Evolutionary conservation across 2,797 vertebrate species (phyloP).

Genomic region (Anas flavirostris): DNA sequence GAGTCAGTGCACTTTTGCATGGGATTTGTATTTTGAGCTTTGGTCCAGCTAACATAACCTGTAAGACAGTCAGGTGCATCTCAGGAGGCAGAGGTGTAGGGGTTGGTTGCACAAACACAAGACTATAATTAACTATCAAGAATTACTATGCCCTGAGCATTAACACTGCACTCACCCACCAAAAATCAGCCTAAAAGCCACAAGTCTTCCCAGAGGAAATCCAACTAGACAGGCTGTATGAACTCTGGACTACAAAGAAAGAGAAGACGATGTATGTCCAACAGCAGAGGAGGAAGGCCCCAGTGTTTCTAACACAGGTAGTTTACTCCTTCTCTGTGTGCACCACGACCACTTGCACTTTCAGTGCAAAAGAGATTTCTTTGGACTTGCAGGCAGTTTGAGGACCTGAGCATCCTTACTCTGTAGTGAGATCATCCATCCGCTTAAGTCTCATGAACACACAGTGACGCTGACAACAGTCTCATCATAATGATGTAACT

Average conservation of each 20-base stretch:
- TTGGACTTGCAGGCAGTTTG: not conserved
- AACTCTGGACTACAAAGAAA: not conserved
- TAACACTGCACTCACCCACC: not conserved
- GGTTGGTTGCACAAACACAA: not conserved
- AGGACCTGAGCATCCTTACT: not conserved
- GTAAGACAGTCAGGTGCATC: not conserved
- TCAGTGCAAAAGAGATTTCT: not conserved
- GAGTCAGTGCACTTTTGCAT: not conserved
- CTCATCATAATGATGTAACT: not conserved
- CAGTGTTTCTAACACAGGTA: not conserved
- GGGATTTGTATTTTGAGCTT: not conserved
- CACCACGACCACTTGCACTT: not conserved
- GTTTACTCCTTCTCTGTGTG: accelerated
- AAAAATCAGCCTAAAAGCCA: not conserved
- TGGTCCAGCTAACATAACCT: not conserved
- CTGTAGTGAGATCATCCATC: not conserved
- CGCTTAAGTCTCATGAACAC: not conserved
- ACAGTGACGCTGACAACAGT: not conserved
- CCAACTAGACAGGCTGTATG: not conserved
- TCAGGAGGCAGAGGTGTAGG: not conserved
- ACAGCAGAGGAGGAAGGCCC: not conserved
- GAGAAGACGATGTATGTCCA: not conserved
- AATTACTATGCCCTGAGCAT: not conserved
- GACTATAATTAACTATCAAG: not conserved
- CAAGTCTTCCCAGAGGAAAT: not conserved